Base-by-base conservation (phyloP, 2,888 invertebrate species). In the Coelopa pilipes region DNA sequence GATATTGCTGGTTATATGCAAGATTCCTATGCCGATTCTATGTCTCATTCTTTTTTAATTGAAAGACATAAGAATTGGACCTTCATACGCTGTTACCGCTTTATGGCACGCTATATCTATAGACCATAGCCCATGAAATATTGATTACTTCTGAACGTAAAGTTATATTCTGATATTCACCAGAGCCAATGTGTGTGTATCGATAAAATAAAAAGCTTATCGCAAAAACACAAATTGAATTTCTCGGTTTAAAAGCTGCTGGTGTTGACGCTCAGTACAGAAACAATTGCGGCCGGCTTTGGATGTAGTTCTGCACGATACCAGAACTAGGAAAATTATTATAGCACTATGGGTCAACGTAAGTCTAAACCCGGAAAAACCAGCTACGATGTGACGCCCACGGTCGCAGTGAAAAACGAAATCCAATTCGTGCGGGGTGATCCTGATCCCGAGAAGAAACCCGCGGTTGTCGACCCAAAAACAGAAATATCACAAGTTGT, bases 381-480 rank as follows among this genome's bases (percentile, higher is more conserved):
- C 0, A 82, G 77, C 72, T 79, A 81, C 62, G 76, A 80, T 21
- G 74, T 81, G 69, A 70, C 74, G 11, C 68, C 74, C 2, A 72
- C 70, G 9, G 74, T 73, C 21, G 15, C 11, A 21, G 50, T 21
- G 17, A 34, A 7, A n/a, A 13, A 21, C 5, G 66, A 66, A 66
- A 50, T 66, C n/a, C 49, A 15, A 21, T 66, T 50, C n/a, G 49
- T 45, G 15, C 7, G 50, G 7, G 1, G 21, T 49, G n/a, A 3
- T 21, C 49, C 66, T 66, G 66, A 12, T 0, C 9, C 2, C 5
- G 49, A 24, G 49, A 13, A n/a, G 49, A 21, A 13, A 4, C 10
- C 49, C 5, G 9, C 66, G 11, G 10, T 13, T 50, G 4, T 9
- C 11, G 47, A 21, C 7, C 17, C 67, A 11, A 53, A 47, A 5